Conservation (phyloP, 2,797 vertebrate species). For the Loriculus beryllinus region DNA sequence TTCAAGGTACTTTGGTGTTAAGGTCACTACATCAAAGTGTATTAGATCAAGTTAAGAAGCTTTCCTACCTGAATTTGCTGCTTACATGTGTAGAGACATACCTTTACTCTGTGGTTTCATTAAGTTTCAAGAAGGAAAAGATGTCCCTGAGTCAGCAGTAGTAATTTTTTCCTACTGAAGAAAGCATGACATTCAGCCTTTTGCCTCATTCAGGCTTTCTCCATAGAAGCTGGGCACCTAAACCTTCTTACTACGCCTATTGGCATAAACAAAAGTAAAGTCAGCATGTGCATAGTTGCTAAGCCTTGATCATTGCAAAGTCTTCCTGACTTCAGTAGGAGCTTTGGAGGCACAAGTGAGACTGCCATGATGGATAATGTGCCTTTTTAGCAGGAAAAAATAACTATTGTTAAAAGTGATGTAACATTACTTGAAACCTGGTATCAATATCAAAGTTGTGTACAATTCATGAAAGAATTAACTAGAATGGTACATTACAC, state of each 20-base stretch:
- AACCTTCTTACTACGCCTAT: neutral
- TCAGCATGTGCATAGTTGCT: neutral
- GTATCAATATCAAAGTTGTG: neutral
- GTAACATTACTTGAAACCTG: neutral
- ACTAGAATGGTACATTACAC: neutral
- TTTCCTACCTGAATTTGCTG: neutral
- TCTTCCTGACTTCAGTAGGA: neutral
- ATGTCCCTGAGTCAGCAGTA: neutral
- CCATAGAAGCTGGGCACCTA: neutral
- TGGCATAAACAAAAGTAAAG: neutral
- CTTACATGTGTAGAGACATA: accelerated
- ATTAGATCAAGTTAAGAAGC: neutral
- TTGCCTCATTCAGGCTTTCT: neutral
- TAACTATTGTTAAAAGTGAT: neutral
- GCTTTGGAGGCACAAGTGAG: neutral
- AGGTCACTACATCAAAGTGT: neutral
- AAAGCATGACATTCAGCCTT: neutral
- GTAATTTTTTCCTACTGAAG: neutral
- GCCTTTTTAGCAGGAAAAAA: neutral
- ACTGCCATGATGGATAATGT: neutral
- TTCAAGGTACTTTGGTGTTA: neutral
- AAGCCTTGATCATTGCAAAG: neutral
- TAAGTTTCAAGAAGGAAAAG: neutral
- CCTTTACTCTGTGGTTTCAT: neutral
- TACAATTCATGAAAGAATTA: neutral